These are phyloP conservation scores for Cosmia pyralina DNA, from an alignment of 2,888 invertebrate species.

Conservation along the genomic window DNA sequence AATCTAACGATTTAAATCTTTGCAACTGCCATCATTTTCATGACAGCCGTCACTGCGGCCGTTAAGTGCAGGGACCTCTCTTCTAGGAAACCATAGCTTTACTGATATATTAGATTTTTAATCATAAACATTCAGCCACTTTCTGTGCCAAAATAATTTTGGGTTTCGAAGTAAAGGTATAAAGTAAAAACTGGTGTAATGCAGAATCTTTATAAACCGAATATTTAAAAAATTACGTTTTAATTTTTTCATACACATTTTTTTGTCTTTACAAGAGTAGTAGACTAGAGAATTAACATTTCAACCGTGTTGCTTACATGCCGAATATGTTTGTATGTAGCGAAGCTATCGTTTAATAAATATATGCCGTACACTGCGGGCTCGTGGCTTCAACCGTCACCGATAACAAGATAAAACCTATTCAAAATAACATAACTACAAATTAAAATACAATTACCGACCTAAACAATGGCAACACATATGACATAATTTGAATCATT, in stretches of 20 bases:
- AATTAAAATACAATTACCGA: slow-evolving; percentile 77
- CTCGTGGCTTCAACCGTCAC: slow-evolving; percentile 69
- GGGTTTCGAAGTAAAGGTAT: not conserved
- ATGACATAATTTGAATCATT: slow-evolving; percentile 82
- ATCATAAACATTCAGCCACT: not conserved
- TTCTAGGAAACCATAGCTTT: too few relatives aligned
- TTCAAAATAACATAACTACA: slow-evolving; percentile 76
- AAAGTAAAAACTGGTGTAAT: slow-evolving; percentile 77
- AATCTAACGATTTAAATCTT: too few relatives aligned
- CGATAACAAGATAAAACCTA: slow-evolving; percentile 79
- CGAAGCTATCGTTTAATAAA: slow-evolving; percentile 79
- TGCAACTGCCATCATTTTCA: too few relatives aligned
- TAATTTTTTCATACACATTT: slow-evolving; percentile 85
- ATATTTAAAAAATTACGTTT: slow-evolving; percentile 87
- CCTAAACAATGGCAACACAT: slow-evolving; percentile 88
- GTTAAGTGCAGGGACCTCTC: too few relatives aligned
- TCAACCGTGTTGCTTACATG: slow-evolving; percentile 83
- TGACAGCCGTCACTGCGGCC: too few relatives aligned
- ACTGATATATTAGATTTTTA: not conserved
- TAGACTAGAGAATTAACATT: slow-evolving; percentile 89
- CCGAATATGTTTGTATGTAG: slow-evolving; percentile 78
- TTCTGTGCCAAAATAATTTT: not conserved
- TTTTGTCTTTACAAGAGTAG: slow-evolving; percentile 89
- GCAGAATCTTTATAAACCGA: slow-evolving; percentile 89
- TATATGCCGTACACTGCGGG: slow-evolving; percentile 69